These are phyloP conservation scores for Sphaeramia orbicularis DNA, from an alignment of 2,797 vertebrate species.

Conservation along the genomic window DNA sequence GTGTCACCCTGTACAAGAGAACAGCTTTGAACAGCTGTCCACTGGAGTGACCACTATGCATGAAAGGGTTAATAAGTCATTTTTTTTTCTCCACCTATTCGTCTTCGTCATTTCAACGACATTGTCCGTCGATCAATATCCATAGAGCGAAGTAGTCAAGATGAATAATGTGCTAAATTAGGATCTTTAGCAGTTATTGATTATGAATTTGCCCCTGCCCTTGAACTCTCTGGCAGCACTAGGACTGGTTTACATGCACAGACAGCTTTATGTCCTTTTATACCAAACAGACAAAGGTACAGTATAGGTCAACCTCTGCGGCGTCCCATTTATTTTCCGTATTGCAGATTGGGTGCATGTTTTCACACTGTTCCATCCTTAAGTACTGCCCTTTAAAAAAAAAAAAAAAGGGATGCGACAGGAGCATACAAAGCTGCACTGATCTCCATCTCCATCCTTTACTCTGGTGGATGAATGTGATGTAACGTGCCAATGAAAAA, in stretches of 20 bases:
- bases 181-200: slow-evolving; percentile 77
- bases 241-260: slow-evolving; percentile 60
- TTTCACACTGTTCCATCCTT: slow-evolving; percentile 49
- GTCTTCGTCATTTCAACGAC: slow-evolving; percentile 69
- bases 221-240: slow-evolving; percentile 63
- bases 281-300: slow-evolving; percentile 27
- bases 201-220: slow-evolving; percentile 72
- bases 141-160: slow-evolving; percentile 73
- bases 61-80: too few relatives aligned
- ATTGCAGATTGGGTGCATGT: slow-evolving; percentile 39
- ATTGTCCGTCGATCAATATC: slow-evolving; percentile 75
- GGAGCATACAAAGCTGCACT: slow-evolving; percentile 59
- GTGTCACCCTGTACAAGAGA: too few relatives aligned
- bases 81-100: too few relatives aligned
- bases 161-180: slow-evolving; percentile 80
- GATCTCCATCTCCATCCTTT: slow-evolving; percentile 56
- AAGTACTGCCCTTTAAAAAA: slow-evolving; percentile 57
- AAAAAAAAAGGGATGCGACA: slow-evolving; percentile 29
- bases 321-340: slow-evolving; percentile 41
- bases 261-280: slow-evolving; percentile 48
- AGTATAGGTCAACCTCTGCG: slow-evolving; percentile 45
- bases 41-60: too few relatives aligned
- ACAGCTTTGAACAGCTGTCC: too few relatives aligned
- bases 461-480: slow-evolving; percentile 43
- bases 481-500: slow-evolving; percentile 56